Conservation (phyloP, 35 echinoderm and acorn worm species). For the Heliocidaris tuberculata region DNA sequence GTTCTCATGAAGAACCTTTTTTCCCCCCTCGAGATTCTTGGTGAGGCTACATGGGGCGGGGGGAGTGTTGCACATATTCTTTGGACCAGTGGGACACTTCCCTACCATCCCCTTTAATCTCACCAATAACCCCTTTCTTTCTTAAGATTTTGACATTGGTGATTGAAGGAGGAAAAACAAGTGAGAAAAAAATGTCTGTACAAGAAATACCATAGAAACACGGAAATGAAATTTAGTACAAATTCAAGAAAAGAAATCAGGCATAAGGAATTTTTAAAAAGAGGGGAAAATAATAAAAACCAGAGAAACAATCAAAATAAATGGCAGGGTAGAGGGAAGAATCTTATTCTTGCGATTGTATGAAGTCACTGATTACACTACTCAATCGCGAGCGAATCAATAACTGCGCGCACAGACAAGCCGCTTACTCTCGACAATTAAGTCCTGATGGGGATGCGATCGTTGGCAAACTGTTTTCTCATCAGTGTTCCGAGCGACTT, state of each 20-base stretch:
- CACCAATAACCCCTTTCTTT: no score
- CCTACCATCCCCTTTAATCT: not conserved
- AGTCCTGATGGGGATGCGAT: not conserved
- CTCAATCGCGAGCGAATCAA: not conserved
- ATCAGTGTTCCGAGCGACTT: not conserved
- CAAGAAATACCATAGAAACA: not conserved
- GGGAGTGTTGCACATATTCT: not conserved
- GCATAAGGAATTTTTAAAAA: no score
- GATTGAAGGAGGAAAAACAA: not conserved
- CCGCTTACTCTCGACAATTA: slow-evolving; percentile 2
- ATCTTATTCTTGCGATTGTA: not conserved
- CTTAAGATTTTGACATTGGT: not conserved
- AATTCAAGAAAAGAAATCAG: not conserved
- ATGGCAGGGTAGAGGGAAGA: not conserved
- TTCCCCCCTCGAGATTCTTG: no score
- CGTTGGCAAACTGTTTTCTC: slow-evolving; percentile 8
- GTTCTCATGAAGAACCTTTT: no score
- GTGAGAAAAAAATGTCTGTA: no score
- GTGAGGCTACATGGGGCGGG: not conserved
- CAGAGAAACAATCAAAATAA: not conserved
- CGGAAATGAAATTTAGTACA: not conserved
- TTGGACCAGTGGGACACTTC: not conserved
- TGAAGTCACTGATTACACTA: not conserved
- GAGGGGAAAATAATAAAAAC: not conserved
- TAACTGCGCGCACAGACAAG: not conserved